phyloP scores from a whole-genome alignment of 2,888 invertebrate genomes.

The Chrysina gloriosa region DNA sequence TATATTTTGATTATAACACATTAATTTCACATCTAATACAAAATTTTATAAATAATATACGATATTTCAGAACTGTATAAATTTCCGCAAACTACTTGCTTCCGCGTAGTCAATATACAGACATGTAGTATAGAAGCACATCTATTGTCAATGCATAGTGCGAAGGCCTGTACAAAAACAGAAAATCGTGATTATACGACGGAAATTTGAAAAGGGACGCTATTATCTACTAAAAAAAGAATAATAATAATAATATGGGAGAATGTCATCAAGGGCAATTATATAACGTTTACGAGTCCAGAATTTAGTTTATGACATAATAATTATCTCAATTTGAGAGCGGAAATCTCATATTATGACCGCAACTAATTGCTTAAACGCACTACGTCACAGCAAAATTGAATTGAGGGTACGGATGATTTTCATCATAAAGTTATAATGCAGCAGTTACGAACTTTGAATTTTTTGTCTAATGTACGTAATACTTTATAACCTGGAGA shows the following conservation, averaged over 20 bases:
- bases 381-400: slow-evolving; percentile 2
- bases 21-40: no score
- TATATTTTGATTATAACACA: no score
- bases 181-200: not conserved
- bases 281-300: slow-evolving; percentile 39
- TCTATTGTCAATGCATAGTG: not conserved
- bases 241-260: not conserved
- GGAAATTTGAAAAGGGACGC: not conserved
- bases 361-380: slow-evolving; percentile 35
- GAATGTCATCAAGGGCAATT: slow-evolving; percentile 36
- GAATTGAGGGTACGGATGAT: no score
- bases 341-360: slow-evolving; percentile 38
- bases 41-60: no score
- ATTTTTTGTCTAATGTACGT: no score
- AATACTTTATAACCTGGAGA: no score
- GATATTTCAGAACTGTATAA: no score
- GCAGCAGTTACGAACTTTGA: no score
- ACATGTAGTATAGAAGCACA: not conserved
- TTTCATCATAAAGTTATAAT: no score
- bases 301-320: slow-evolving; percentile 38
- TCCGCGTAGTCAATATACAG: no score
- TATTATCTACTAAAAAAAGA: slow-evolving; percentile 13
- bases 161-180: not conserved
- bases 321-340: slow-evolving; percentile 40
- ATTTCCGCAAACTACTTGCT: no score